Conservation (phyloP, 2,888 invertebrate species). For the Lordiphosa andalusiaca region DNA sequence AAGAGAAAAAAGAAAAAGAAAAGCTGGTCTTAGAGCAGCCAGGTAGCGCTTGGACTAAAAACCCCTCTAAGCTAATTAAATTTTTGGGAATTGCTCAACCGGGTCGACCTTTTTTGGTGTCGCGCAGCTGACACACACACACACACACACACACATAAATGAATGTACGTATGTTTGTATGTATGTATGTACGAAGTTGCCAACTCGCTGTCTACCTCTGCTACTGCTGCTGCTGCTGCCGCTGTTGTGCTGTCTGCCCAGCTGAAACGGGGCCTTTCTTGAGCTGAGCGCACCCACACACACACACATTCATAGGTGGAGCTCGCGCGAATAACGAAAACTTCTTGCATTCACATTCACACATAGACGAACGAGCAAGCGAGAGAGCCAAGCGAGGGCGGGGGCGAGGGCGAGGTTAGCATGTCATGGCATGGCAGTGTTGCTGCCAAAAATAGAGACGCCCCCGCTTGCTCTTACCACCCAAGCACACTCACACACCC, state of each 20-base stretch:
- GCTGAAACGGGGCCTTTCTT: slow-evolving; percentile 77
- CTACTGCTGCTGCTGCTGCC: slow-evolving; percentile 24
- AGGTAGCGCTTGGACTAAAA: slow-evolving; percentile 27
- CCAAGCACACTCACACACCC: slow-evolving; percentile 17
- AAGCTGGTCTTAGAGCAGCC: slow-evolving; percentile 33
- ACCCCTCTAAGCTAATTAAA: slow-evolving; percentile 36
- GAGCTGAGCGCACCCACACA: slow-evolving; percentile 32
- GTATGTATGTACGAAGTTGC: slow-evolving; percentile 18
- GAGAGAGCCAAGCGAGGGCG: slow-evolving; percentile 2
- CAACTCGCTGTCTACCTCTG: slow-evolving; percentile 25
- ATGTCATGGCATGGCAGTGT: slow-evolving; percentile 31
- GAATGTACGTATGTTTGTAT: slow-evolving; percentile 8
- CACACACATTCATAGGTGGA: slow-evolving; percentile 2
- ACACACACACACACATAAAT: slow-evolving; percentile 22
- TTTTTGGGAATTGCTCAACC: slow-evolving; percentile 59
- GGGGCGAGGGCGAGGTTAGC: not conserved
- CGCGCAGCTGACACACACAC: slow-evolving; percentile 54
- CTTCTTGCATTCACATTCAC: slow-evolving; percentile 55
- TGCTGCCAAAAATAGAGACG: slow-evolving; percentile 69
- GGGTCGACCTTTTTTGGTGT: slow-evolving; percentile 55
- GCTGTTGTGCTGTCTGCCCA: slow-evolving; percentile 15
- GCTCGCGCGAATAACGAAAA: slow-evolving; percentile 67
- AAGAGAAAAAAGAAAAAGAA: slow-evolving; percentile 17
- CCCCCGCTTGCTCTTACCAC: slow-evolving; percentile 50
- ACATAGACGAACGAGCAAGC: slow-evolving; percentile 21